Conservation (phyloP, 2,797 vertebrate genomes). For the Pangasius larnaudii region DNA sequence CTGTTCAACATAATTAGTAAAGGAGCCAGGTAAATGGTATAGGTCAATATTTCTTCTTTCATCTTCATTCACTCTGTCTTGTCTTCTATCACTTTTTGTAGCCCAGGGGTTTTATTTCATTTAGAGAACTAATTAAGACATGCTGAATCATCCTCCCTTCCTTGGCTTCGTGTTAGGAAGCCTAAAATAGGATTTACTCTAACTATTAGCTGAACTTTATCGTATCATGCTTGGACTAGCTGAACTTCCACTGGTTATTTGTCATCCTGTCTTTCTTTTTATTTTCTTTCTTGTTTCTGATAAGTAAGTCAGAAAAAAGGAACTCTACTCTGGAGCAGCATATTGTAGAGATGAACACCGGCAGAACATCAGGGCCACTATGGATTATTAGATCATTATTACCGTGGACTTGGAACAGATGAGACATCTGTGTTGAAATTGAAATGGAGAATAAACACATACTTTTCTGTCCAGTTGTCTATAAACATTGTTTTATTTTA, state of each 20-base stretch:
- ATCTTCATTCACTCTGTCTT: neutral
- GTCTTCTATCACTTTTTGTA: neutral
- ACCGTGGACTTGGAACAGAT: neutral
- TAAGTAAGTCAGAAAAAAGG: neutral
- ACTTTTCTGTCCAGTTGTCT: neutral
- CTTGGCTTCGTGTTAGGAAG: neutral
- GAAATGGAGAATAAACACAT: neutral
- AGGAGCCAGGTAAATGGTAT: neutral
- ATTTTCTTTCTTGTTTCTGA: neutral
- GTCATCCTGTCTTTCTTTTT: too few species aligned
- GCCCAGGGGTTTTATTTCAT: neutral
- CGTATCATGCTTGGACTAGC: neutral
- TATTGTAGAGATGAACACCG: neutral
- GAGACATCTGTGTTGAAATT: neutral
- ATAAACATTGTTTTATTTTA: neutral
- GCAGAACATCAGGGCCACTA: too few species aligned
- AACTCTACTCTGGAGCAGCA: neutral
- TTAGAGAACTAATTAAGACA: constrained; percentile 1
- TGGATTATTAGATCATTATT: neutral
- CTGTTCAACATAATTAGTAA: neutral
- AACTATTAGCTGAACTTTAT: neutral
- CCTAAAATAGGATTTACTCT: constrained; percentile 1
- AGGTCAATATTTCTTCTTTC: neutral
- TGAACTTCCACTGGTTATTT: constrained; percentile 3
- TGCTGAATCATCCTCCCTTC: neutral